A percentile compares a stretch with the other conserved stretches of the same genome.
Evolutionary conservation across 35 echinoderm and acorn worm species (phyloP).

Genomic region (Ophiothrix spiculata): DNA sequence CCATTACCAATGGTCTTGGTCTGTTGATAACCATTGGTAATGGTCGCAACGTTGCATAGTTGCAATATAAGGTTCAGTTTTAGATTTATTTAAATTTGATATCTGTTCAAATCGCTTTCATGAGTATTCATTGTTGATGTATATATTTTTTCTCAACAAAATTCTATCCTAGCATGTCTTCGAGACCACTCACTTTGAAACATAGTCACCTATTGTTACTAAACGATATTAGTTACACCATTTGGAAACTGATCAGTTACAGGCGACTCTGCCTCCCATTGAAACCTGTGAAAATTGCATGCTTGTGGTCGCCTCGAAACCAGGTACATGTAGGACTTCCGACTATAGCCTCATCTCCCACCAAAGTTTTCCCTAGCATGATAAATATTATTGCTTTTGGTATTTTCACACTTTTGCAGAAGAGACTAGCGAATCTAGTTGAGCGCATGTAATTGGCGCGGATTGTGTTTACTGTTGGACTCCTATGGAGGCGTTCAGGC

Average conservation of each 20-base stretch:
- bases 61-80: not conserved
- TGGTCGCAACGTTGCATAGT: no score
- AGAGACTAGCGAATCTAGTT: not conserved
- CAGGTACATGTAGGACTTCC: no score
- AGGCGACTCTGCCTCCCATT: not conserved
- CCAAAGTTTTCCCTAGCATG: no score
- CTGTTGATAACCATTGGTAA: no score
- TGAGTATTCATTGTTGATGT: not conserved
- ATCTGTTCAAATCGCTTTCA: not conserved
- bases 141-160: not conserved
- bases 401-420: no score
- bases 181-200: not conserved
- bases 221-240: not conserved
- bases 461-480: not conserved
- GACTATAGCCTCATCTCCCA: no score
- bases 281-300: constrained; percentile 1
- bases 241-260: constrained; percentile 11
- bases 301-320: not conserved
- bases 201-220: not conserved
- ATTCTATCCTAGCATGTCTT: not conserved
- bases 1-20: no score
- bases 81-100: not conserved
- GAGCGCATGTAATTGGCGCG: not conserved
- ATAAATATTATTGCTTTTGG: no score
- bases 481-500: not conserved